Evolutionary conservation across 2,797 vertebrate species (phyloP).

Genomic region (Myoxocephalus aenaeus): DNA sequence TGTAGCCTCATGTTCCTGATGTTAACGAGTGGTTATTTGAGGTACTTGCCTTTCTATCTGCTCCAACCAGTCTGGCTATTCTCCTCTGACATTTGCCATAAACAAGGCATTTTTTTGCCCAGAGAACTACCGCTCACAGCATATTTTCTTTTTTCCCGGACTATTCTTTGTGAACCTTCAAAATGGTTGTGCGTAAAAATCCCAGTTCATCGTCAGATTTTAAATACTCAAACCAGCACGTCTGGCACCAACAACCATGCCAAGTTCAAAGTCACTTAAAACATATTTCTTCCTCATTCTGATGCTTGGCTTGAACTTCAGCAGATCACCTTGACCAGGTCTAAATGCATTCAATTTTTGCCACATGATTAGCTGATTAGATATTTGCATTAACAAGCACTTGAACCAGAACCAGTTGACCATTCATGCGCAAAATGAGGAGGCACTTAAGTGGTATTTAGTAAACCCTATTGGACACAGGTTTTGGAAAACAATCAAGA

Average conservation of each 20-base stretch:
- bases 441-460: conserved; percentile 8
- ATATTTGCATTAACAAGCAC: neutral
- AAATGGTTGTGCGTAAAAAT: neutral
- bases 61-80: neutral
- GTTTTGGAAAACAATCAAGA: conserved; percentile 27
- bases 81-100: conserved; percentile 2
- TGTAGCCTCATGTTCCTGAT: neutral
- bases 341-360: neutral
- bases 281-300: neutral
- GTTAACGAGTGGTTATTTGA: neutral
- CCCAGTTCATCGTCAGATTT: neutral
- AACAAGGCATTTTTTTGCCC: neutral
- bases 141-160: neutral
- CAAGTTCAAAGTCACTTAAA: neutral
- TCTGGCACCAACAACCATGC: neutral
- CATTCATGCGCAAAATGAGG: neutral
- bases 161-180: neutral
- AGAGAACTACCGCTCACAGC: neutral
- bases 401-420: neutral
- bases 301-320: neutral
- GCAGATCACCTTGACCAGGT: neutral
- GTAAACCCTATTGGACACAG: neutral
- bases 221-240: neutral
- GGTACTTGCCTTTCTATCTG: conserved; percentile 1
- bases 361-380: neutral